Conservation (phyloP, 2,797 vertebrate species). For the Rhinella marina region DNA sequence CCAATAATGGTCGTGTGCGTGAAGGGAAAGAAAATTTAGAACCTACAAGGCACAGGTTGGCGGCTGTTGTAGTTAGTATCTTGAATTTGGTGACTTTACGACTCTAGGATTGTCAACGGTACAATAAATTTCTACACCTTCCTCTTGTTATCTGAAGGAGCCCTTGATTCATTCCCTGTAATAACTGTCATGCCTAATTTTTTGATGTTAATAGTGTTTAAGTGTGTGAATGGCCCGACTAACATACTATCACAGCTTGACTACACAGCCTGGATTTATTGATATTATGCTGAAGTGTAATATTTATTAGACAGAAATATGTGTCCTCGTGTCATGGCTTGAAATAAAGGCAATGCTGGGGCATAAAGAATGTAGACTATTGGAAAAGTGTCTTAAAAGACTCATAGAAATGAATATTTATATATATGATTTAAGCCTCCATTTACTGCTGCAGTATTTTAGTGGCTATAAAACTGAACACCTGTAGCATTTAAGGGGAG, state of each 20-base stretch:
- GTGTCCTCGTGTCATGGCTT: slow-evolving; percentile 48
- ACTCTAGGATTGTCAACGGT: slow-evolving; percentile 41
- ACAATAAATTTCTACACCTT: slow-evolving; percentile 53
- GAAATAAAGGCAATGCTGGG: slow-evolving; percentile 47
- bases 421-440: slow-evolving; percentile 42
- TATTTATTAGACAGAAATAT: slow-evolving; percentile 60
- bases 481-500: slow-evolving; percentile 37
- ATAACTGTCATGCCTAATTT: slow-evolving; percentile 59
- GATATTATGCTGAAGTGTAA: slow-evolving; percentile 51
- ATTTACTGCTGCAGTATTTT: slow-evolving; percentile 36
- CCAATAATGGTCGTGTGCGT: slow-evolving; percentile 19
- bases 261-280: slow-evolving; percentile 48
- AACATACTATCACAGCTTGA: slow-evolving; percentile 34
- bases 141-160: slow-evolving; percentile 44
- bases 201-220: slow-evolving; percentile 53
- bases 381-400: slow-evolving; percentile 54
- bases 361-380: slow-evolving; percentile 51
- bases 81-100: slow-evolving; percentile 54
- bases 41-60: slow-evolving; percentile 42
- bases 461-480: slow-evolving; percentile 34
- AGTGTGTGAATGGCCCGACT: slow-evolving; percentile 39
- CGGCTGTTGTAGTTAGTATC: slow-evolving; percentile 45
- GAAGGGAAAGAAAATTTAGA: slow-evolving; percentile 55
- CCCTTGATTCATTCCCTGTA: slow-evolving; percentile 54
- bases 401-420: slow-evolving; percentile 51